Base-by-base conservation (phyloP, 2,888 invertebrate species). In the Drosophila robusta region DNA sequence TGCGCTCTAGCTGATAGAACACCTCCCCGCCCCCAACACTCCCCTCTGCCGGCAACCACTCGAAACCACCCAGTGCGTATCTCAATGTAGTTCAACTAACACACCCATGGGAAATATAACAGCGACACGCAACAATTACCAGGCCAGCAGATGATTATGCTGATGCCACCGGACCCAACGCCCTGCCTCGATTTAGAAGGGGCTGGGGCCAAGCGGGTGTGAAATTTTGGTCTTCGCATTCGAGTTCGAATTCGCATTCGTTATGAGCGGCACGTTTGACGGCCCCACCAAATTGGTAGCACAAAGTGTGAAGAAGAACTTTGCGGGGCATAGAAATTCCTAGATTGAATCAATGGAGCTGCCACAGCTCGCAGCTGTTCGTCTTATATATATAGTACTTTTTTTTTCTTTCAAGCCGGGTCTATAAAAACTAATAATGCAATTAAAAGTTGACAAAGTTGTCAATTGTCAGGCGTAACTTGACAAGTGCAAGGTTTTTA, bases 71-170 rank as follows among this genome's bases (percentile, higher is more conserved):
- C 71, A 66, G 45, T 70, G 74, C 63, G 73, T 78, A 75, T 57
- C 57, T 58, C 51, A 74, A 49, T 63, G 56, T 60, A 58, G 75
- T 45, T 57, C 64, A 65, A 64, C 63, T 71, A 80, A 79, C 83
- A 83, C 81, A 70, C 87, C 87, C 83, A 65, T 78, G 83, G 84
- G 83, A 83, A 83, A 83, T 80, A 78, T 75, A 83, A 83, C 86
- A 85, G 70, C 61, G 81, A 75, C 84, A 83, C 81, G 83, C 83
- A 77, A 83, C 87, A 83, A 83, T 83, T 83, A 76, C 76, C 74
- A 68, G 58, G 56, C 41, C 57, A 50, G 49, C 32, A 64, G 69
- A 66, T 78, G 75, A 80, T 68, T 60, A 75, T 76, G 68, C 56
- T 68, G 76, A 68, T 57, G 63, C 55, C 58, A 22, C 39, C 22